phyloP scores from a whole-genome alignment of 2,888 invertebrate species.

The Boloria euphrosyne region DNA sequence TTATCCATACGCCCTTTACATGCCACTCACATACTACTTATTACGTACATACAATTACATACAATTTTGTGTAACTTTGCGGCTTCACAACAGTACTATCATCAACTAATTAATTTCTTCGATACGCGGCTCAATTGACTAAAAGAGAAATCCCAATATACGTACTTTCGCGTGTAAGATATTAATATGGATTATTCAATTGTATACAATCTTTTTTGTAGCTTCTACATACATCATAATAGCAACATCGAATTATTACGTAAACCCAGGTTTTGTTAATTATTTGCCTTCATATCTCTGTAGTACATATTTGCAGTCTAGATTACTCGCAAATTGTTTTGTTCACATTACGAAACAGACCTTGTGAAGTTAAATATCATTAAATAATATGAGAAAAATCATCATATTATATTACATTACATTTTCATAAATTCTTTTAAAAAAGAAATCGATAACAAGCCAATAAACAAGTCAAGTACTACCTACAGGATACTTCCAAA shows the following conservation, averaged over 20 bases:
- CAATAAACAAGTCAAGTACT: slow-evolving; percentile 17
- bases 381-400: slow-evolving; percentile 18
- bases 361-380: slow-evolving; percentile 25
- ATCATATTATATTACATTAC: neutral
- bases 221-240: neutral
- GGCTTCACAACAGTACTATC: too few relatives aligned
- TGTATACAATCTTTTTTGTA: too few relatives aligned
- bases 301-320: slow-evolving; percentile 27
- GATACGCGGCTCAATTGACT: too few relatives aligned
- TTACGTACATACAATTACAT: too few relatives aligned
- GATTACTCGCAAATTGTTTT: slow-evolving; percentile 34
- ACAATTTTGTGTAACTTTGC: too few relatives aligned
- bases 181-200: too few relatives aligned
- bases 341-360: slow-evolving; percentile 25
- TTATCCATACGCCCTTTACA: too few relatives aligned
- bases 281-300: slow-evolving; percentile 15
- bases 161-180: too few relatives aligned
- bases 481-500: slow-evolving; percentile 15
- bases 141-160: too few relatives aligned
- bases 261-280: neutral
- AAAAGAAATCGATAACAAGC: slow-evolving; percentile 17
- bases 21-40: too few relatives aligned
- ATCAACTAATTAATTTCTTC: too few relatives aligned
- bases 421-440: slow-evolving; percentile 7
- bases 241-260: slow-evolving; percentile 1